Evolutionary conservation across 2,888 invertebrate species (phyloP).

Genomic region (Spialia ferax): DNA sequence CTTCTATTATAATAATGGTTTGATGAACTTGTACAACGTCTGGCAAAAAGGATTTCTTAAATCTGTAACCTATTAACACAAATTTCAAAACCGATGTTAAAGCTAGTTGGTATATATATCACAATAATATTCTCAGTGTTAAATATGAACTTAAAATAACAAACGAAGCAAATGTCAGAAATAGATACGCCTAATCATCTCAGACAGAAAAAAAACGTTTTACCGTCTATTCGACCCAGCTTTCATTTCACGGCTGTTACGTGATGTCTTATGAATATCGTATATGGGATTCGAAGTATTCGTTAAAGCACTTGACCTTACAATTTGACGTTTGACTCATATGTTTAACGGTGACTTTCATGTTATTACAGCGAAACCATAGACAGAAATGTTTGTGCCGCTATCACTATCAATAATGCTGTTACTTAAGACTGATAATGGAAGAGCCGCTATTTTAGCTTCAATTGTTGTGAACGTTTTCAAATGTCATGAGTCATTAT

Average conservation of each 20-base stretch:
- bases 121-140: background rate
- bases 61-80: too few relatives aligned
- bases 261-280: slow-evolving; percentile 55
- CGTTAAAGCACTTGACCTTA: slow-evolving; percentile 64
- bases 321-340: slow-evolving; percentile 65
- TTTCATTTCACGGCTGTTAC: slow-evolving; percentile 64
- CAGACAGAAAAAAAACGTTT: slow-evolving; percentile 30
- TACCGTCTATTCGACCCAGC: slow-evolving; percentile 41
- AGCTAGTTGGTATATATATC: background rate
- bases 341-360: slow-evolving; percentile 53
- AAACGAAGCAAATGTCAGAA: background rate
- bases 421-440: background rate
- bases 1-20: slow-evolving; percentile 21
- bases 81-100: background rate
- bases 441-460: slow-evolving; percentile 1
- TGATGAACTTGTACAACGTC: background rate
- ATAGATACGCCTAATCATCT: slow-evolving; percentile 11
- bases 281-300: slow-evolving; percentile 56
- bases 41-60: background rate
- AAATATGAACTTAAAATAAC: background rate
- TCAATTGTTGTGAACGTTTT: slow-evolving; percentile 48
- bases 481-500: slow-evolving; percentile 47
- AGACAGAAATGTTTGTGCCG: slow-evolving; percentile 8
- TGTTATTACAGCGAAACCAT: slow-evolving; percentile 9
- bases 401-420: slow-evolving; percentile 15